Evolutionary conservation across 1,140 invertebrate genomes (phyloP).

Genomic region (Episyrphus balteatus): DNA sequence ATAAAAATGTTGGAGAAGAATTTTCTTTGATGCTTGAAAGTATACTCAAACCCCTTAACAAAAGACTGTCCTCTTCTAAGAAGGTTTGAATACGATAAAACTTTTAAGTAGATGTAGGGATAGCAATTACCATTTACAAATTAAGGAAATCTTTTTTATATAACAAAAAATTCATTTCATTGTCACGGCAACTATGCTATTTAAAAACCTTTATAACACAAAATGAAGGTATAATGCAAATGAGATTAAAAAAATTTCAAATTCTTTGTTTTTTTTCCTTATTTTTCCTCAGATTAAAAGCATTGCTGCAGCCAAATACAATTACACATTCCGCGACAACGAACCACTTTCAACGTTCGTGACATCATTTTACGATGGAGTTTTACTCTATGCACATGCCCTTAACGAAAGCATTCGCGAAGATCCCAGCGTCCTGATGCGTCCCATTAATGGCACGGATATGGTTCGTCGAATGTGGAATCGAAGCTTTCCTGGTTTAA

Average conservation of each 20-base stretch:
- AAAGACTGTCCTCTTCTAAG: no score
- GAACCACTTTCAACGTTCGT: slow-evolving; percentile 75
- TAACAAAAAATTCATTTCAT: no score
- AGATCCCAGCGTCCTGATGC: slow-evolving; percentile 46
- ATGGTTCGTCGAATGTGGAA: slow-evolving; percentile 85
- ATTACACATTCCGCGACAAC: slow-evolving; percentile 62
- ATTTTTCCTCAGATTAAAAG: slow-evolving; percentile 54
- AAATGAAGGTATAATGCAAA: not conserved
- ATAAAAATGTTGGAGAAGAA: no score
- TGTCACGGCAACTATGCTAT: no score
- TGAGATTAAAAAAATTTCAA: slow-evolving; percentile 4
- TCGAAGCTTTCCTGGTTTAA: slow-evolving; percentile 69
- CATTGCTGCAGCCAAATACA: slow-evolving; percentile 65
- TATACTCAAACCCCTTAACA: no score
- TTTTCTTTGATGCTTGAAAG: no score
- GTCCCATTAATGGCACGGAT: slow-evolving; percentile 44
- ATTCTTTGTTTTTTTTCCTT: slow-evolving; percentile 6
- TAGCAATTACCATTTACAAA: no score
- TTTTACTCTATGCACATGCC: slow-evolving; percentile 83
- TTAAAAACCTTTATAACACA: no score
- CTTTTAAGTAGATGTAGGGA: no score
- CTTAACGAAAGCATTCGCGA: slow-evolving; percentile 72
- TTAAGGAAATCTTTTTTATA: no score
- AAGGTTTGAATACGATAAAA: no score
- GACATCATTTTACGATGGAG: slow-evolving; percentile 90